Evolutionary conservation across 2,797 vertebrate species (phyloP).

Genomic region (Bovichtus diacanthus): DNA sequence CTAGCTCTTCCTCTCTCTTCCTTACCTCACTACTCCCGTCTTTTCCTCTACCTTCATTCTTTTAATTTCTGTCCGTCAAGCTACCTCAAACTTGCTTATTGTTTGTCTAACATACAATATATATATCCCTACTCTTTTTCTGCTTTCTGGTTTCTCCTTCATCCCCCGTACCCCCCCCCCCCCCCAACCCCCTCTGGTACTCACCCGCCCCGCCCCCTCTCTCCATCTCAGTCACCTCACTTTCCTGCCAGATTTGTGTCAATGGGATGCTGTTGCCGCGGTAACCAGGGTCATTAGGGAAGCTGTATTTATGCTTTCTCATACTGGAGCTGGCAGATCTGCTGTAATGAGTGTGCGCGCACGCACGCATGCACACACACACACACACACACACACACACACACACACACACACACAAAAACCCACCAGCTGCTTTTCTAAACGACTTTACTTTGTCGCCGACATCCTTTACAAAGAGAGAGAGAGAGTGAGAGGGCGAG

Average conservation of each 20-base stretch:
- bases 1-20: not conserved
- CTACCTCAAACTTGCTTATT: not conserved
- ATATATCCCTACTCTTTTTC: too few relatives aligned
- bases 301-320: slow-evolving; percentile 76
- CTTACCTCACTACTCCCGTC: not conserved
- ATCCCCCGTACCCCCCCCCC: too few relatives aligned
- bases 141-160: not conserved
- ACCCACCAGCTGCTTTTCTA: slow-evolving; percentile 5
- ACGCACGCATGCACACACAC: not conserved
- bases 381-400: slow-evolving; percentile 1
- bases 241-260: slow-evolving; percentile 74
- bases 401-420: not conserved
- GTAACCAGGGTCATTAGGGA: slow-evolving; percentile 82
- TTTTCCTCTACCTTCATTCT: not conserved
- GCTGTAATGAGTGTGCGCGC: slow-evolving; percentile 47
- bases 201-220: not conserved
- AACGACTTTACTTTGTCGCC: not conserved
- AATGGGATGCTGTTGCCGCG: slow-evolving; percentile 78
- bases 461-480: not conserved
- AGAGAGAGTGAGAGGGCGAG: too few relatives aligned
- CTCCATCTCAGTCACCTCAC: slow-evolving; percentile 3
- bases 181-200: accelerated
- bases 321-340: slow-evolving; percentile 61
- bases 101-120: not conserved
- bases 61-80: not conserved